Conservation (phyloP, 2,113 vertebrate species). For the Bettongia penicillata region DNA sequence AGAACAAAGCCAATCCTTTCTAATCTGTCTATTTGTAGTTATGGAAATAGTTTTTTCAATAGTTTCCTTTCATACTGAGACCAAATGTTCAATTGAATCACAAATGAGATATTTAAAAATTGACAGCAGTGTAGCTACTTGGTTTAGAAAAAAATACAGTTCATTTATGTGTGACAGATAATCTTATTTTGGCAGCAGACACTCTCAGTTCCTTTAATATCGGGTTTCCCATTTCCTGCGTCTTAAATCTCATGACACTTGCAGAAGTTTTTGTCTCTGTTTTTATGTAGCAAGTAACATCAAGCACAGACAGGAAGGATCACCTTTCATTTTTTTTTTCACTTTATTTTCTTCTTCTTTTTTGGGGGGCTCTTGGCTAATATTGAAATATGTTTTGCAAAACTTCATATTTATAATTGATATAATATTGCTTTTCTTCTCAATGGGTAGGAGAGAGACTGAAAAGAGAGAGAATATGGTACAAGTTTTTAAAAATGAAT, state of each 20-base stretch:
- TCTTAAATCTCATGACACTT: conserved; percentile 5
- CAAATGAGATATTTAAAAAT: conserved; percentile 37
- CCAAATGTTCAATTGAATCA: not conserved
- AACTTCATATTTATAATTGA: too few species aligned
- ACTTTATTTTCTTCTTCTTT: not conserved
- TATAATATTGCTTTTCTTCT: too few species aligned
- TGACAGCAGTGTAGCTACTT: not conserved
- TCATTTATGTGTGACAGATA: not conserved
- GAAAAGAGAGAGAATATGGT: too few species aligned
- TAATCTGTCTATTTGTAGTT: not conserved
- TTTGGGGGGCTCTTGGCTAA: too few species aligned
- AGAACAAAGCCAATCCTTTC: not conserved
- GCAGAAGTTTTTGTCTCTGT: not conserved
- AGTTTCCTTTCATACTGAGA: not conserved
- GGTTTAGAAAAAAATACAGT: not conserved
- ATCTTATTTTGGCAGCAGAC: not conserved
- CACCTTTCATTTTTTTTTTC: not conserved
- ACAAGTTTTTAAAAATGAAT: too few species aligned
- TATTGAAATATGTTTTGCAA: too few species aligned
- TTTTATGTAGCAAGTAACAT: not conserved
- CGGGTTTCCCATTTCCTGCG: not conserved
- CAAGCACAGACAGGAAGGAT: not conserved
- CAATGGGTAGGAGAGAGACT: too few species aligned
- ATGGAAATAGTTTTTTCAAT: not conserved
- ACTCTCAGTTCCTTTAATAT: not conserved